Evolutionary conservation across 2,888 invertebrate genomes (phyloP).

Genomic region (Hyalella azteca): DNA sequence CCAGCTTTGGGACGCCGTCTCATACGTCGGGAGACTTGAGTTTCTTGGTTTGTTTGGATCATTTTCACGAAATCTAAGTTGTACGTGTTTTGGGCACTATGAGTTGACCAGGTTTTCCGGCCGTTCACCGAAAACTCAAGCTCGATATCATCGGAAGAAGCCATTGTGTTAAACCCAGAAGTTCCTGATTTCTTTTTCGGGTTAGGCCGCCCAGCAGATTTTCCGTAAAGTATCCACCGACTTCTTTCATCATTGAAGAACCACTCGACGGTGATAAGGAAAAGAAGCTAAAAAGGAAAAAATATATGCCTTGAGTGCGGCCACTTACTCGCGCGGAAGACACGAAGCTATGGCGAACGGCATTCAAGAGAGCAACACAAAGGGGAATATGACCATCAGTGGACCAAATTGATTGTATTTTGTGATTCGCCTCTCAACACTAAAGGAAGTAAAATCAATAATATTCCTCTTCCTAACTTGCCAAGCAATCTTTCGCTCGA

Average conservation of each 20-base stretch:
- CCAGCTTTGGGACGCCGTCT: conserved; percentile 37
- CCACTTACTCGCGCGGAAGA: no score
- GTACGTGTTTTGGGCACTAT: background rate
- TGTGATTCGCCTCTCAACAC: no score
- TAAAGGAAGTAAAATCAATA: no score
- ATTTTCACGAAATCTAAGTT: conserved; percentile 41
- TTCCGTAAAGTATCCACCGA: background rate
- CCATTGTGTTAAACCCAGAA: background rate
- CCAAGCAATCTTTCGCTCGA: no score
- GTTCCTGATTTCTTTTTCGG: background rate
- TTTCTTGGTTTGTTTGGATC: conserved; percentile 45
- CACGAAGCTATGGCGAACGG: no score
- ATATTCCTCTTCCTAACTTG: no score
- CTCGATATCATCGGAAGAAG: background rate
- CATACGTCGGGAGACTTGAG: conserved; percentile 40
- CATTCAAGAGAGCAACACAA: no score
- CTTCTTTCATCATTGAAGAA: conserved; percentile 1
- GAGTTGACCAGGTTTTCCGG: background rate
- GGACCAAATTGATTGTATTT: no score
- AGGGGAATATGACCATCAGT: no score
- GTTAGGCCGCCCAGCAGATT: background rate
- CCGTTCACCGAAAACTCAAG: background rate
- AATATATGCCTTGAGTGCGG: no score
- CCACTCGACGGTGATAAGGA: no score
- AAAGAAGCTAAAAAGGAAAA: no score